Percentiles rank a stretch among this genome's conserved stretches.
Conservation (phyloP, 2,888 invertebrate genomes). For the Congeria kusceri region DNA sequence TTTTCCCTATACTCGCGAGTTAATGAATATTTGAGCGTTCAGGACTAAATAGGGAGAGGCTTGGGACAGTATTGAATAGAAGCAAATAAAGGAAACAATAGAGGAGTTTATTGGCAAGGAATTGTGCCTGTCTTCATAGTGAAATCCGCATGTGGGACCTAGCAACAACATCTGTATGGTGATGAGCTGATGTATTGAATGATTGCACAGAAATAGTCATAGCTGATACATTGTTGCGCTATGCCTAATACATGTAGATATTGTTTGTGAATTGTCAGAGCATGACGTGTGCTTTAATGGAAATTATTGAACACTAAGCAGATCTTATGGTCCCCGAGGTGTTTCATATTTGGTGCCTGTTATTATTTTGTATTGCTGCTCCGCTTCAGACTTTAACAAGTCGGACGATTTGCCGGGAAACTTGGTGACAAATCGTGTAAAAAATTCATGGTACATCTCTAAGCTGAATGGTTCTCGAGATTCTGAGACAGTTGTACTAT, state of each 20-base stretch:
- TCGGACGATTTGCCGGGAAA: slow-evolving; percentile 15
- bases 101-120: too few relatives aligned
- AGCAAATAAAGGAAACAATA: neutral
- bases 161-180: slow-evolving; percentile 12
- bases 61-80: too few relatives aligned
- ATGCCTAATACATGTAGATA: slow-evolving; percentile 17
- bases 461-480: slow-evolving; percentile 12
- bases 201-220: slow-evolving; percentile 43
- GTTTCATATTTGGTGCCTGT: neutral
- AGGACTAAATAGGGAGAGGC: neutral
- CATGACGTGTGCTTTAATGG: slow-evolving; percentile 52
- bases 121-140: too few relatives aligned
- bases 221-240: slow-evolving; percentile 33
- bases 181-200: slow-evolving; percentile 60
- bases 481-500: too few relatives aligned
- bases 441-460: slow-evolving; percentile 48
- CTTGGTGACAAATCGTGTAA: slow-evolving; percentile 42
- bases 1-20: neutral
- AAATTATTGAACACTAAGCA: slow-evolving; percentile 47
- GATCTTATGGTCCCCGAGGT: slow-evolving; percentile 39
- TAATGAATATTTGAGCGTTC: slow-evolving; percentile 24
- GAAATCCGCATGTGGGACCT: neutral
- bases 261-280: slow-evolving; percentile 41
- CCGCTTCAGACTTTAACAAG: neutral
- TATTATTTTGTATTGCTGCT: too few relatives aligned